These are phyloP conservation scores for Mustela lutreola DNA, from an alignment of 2,113 vertebrate species.

Conservation along the genomic window DNA sequence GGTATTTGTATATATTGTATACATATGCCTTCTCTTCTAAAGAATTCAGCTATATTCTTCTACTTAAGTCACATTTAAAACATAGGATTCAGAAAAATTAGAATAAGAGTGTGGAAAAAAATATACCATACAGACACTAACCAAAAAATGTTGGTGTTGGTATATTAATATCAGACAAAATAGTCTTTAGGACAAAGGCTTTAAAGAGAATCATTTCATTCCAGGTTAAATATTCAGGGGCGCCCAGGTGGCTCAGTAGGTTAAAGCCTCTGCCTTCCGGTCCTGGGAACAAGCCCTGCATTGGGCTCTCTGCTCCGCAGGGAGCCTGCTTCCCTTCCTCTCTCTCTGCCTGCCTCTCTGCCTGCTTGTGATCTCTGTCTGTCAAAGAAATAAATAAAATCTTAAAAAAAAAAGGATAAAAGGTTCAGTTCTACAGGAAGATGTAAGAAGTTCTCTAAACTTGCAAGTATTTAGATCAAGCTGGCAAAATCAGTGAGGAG, in stretches of 20 bases:
- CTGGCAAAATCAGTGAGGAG: constrained; percentile 47
- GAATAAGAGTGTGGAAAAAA: constrained; percentile 37
- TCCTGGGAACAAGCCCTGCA: no score
- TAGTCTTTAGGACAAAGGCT: constrained; percentile 4
- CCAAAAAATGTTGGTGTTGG: constrained; percentile 56
- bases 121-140: background rate
- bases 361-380: no score
- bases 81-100: constrained; percentile 50
- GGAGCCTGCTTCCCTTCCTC: no score
- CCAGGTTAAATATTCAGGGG: background rate
- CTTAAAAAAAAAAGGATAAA: background rate
- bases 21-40: background rate
- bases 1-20: background rate
- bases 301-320: no score
- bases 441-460: constrained; percentile 52
- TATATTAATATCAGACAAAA: constrained; percentile 30
- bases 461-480: constrained; percentile 13
- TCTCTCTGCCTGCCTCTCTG: no score
- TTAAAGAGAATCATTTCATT: constrained; percentile 53
- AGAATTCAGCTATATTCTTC: constrained; percentile 29
- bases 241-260: no score
- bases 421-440: background rate
- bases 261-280: no score
- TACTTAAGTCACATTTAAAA: constrained; percentile 50
- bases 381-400: no score